Conservation (phyloP, 2,113 vertebrate species). For the Pseudopipra pipra region DNA sequence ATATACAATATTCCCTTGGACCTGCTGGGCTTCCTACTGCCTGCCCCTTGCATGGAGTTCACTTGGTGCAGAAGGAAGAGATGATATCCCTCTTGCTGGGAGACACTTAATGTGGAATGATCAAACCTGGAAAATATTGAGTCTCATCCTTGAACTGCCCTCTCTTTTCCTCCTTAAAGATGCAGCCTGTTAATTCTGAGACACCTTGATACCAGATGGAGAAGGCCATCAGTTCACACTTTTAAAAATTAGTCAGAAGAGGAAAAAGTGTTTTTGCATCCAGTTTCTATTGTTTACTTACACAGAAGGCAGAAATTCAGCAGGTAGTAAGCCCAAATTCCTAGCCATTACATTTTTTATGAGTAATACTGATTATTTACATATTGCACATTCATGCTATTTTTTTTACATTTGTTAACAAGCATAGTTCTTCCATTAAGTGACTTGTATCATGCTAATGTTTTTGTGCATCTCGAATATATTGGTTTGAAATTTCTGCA, state of each 20-base stretch:
- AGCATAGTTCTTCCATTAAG: neutral
- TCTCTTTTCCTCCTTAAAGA: neutral
- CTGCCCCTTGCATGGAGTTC: accelerated
- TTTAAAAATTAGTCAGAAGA: neutral
- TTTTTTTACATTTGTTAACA: neutral
- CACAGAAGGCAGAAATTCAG: neutral
- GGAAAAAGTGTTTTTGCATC: neutral
- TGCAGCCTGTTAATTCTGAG: neutral
- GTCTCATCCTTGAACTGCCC: accelerated
- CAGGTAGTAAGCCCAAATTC: neutral
- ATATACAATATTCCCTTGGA: neutral
- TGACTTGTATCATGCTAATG: neutral
- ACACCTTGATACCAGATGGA: neutral
- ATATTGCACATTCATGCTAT: neutral
- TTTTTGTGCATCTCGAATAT: neutral
- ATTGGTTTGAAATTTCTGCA: neutral
- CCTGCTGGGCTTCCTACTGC: neutral
- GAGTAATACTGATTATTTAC: neutral
- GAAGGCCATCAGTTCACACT: neutral
- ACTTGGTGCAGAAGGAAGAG: neutral
- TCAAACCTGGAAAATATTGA: neutral
- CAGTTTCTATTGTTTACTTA: neutral
- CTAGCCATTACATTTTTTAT: neutral
- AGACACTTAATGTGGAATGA: neutral
- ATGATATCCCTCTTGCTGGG: neutral